Evolutionary conservation across 2,113 vertebrate genomes (phyloP).

Genomic region (Odontesthes bonariensis): DNA sequence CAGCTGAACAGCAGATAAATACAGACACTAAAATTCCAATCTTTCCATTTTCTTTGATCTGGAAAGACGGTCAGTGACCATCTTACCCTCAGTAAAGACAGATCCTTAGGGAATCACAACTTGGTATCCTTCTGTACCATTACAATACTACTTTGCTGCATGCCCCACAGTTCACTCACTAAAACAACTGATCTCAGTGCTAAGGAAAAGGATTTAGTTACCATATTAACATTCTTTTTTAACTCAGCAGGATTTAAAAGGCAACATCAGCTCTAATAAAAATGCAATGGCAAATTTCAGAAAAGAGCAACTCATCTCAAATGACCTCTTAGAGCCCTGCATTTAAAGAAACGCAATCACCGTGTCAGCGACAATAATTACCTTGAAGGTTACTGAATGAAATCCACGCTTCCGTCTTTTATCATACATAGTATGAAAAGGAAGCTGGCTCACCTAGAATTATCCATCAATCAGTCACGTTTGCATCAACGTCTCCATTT

Average conservation of each 20-base stretch:
- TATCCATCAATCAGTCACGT: background rate
- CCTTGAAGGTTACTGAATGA: background rate
- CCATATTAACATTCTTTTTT: no score
- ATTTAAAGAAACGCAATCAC: background rate
- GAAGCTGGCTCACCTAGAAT: background rate
- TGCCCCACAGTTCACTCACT: conserved; percentile 51
- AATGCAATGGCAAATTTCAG: no score
- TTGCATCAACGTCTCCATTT: background rate
- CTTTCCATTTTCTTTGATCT: conserved; percentile 30
- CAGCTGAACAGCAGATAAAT: no score
- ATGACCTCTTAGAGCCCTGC: no score
- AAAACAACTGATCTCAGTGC: conserved; percentile 39
- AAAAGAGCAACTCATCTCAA: no score
- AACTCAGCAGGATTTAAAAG: no score
- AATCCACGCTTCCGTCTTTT: background rate
- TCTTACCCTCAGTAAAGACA: conserved; percentile 38
- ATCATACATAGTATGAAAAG: background rate
- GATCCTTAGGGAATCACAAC: conserved; percentile 34
- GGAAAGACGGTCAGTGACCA: conserved; percentile 23
- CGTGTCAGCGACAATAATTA: background rate
- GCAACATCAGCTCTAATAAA: no score
- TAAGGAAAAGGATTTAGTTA: conserved; percentile 3
- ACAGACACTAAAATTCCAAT: conserved; percentile 14
- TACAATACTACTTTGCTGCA: conserved; percentile 38
- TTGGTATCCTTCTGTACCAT: conserved; percentile 36